phyloP scores from a whole-genome alignment of 2,888 invertebrate genomes.

The Electrophaes corylata region DNA sequence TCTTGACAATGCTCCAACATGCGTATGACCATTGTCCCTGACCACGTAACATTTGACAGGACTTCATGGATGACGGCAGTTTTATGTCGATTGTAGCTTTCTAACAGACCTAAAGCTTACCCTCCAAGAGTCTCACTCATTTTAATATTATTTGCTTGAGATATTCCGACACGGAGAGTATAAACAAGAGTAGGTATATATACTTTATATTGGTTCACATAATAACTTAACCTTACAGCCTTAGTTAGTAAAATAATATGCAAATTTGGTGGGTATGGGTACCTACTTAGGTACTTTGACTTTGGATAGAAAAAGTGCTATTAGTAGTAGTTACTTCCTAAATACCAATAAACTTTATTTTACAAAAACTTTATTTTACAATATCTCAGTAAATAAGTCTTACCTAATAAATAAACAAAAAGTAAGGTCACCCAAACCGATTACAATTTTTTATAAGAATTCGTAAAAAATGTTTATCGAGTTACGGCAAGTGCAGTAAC shows the following conservation, averaged over 20 bases:
- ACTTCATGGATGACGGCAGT: not conserved
- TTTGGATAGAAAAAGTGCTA: too few species aligned
- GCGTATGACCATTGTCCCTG: too few species aligned
- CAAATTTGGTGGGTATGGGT: too few species aligned
- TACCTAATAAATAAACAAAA: slow-evolving; percentile 40
- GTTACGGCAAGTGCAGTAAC: slow-evolving; percentile 15
- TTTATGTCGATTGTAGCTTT: not conserved
- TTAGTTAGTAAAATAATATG: not conserved
- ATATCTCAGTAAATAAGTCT: not conserved
- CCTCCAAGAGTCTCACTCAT: slow-evolving; percentile 55
- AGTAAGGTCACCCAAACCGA: slow-evolving; percentile 52
- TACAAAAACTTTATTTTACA: too few species aligned
- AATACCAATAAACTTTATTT: too few species aligned
- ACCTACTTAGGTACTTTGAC: too few species aligned
- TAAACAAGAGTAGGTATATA: slow-evolving; percentile 21
- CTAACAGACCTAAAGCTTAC: slow-evolving; percentile 40
- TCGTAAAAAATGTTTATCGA: slow-evolving; percentile 29
- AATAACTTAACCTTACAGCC: too few species aligned
- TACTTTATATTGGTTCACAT: not conserved
- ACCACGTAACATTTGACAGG: not conserved
- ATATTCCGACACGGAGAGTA: slow-evolving; percentile 53
- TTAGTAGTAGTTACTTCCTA: too few species aligned
- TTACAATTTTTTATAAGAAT: slow-evolving; percentile 22
- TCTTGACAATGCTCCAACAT: too few species aligned
- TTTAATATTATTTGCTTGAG: slow-evolving; percentile 68